These are phyloP conservation scores for Pteropus alecto DNA, from an alignment of 2,113 vertebrate species.

Conservation along the genomic window DNA sequence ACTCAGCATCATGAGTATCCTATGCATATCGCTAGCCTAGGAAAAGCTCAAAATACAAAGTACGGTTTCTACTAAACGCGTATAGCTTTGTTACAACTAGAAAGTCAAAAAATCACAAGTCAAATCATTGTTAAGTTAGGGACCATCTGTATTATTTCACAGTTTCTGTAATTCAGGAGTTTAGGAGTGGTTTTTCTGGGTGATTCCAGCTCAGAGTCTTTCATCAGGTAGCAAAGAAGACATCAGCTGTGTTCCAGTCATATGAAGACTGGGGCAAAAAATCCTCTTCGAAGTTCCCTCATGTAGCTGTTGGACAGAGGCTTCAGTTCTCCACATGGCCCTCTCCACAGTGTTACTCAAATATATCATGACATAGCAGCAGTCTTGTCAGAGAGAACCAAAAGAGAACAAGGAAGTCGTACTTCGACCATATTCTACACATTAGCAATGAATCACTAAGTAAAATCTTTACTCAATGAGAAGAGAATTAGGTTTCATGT, in stretches of 20 bases:
- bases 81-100: background rate
- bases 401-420: background rate
- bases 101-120: background rate
- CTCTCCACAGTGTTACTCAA: background rate
- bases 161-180: background rate
- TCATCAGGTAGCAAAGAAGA: background rate
- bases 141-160: background rate
- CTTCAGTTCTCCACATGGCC: background rate
- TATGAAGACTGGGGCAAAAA: background rate
- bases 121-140: background rate
- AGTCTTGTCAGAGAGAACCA: background rate
- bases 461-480: background rate
- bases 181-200: background rate
- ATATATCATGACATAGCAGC: background rate
- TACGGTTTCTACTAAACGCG: background rate
- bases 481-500: background rate
- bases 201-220: background rate
- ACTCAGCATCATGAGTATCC: background rate
- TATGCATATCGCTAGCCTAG: background rate
- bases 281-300: background rate
- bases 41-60: background rate
- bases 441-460: background rate
- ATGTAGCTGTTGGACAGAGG: background rate
- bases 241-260: background rate
- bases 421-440: background rate